Conservation (phyloP, 2,113 vertebrate species). For the Verasper variegatus region DNA sequence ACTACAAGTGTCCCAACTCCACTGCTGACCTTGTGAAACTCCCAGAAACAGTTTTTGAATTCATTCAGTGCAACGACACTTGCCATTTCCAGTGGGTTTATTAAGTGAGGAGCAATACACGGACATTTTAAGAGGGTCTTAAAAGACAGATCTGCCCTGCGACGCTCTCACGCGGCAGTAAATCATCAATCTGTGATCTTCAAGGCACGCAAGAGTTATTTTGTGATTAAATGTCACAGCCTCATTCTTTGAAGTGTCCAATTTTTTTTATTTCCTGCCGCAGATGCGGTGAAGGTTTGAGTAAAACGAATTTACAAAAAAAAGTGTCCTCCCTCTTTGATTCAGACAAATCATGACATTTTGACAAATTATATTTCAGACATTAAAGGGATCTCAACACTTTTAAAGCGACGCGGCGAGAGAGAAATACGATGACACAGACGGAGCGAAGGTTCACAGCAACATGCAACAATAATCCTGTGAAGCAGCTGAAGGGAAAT, state of each 20-base stretch:
- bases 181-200: constrained; percentile 48
- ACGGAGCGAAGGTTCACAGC: not conserved
- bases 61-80: constrained; percentile 35
- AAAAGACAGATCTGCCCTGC: constrained; percentile 65
- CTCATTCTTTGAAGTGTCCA: constrained; percentile 46
- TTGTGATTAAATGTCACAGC: constrained; percentile 46
- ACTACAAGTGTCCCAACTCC: constrained; percentile 39
- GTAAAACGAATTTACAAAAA: constrained; percentile 22
- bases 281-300: not conserved
- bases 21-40: constrained; percentile 69
- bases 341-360: constrained; percentile 31
- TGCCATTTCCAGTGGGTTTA: constrained; percentile 58
- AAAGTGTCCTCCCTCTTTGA: constrained; percentile 1
- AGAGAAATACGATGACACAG: not conserved
- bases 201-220: constrained; percentile 35
- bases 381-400: constrained; percentile 10
- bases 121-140: constrained; percentile 50
- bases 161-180: constrained; percentile 31
- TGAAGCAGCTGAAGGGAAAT: not conserved
- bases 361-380: constrained; percentile 33
- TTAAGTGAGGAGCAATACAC: constrained; percentile 54
- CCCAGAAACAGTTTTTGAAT: constrained; percentile 59
- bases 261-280: constrained; percentile 33
- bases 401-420: not conserved
- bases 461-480: not conserved